Evolutionary conservation across 2,888 invertebrate species (phyloP).

Genomic region (Pilophorus perplexus): DNA sequence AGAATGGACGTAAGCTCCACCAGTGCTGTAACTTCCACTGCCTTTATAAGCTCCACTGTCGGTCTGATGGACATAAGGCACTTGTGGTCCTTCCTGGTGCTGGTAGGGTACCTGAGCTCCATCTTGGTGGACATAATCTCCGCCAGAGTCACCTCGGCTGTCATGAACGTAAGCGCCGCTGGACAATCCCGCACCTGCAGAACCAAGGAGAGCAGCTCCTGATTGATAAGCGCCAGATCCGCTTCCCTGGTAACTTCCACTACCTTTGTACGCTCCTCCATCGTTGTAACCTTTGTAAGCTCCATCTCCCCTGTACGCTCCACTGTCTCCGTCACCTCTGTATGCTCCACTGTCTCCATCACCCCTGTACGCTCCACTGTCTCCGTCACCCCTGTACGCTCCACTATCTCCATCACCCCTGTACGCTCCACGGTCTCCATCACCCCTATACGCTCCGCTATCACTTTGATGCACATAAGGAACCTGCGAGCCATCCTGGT

Average conservation of each 20-base stretch:
- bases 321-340: background rate
- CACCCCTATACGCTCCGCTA: slow-evolving; percentile 14
- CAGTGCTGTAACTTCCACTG: slow-evolving; percentile 4
- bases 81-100: slow-evolving; percentile 37
- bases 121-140: slow-evolving; percentile 38
- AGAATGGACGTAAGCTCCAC: background rate
- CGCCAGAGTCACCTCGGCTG: slow-evolving; percentile 22
- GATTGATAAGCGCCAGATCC: background rate
- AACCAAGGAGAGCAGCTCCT: background rate
- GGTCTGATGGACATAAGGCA: slow-evolving; percentile 38
- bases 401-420: slow-evolving; percentile 14
- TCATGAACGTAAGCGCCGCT: slow-evolving; percentile 36
- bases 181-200: slow-evolving; percentile 21
- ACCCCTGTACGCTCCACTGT: slow-evolving; percentile 14
- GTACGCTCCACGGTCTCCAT: slow-evolving; percentile 10
- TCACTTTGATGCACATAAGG: slow-evolving; percentile 39
- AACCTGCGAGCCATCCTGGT: slow-evolving; percentile 33
- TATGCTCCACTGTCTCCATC: slow-evolving; percentile 11
- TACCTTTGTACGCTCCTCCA: slow-evolving; percentile 34
- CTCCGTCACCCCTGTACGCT: background rate
- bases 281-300: too few relatives aligned
- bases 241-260: slow-evolving; percentile 1
- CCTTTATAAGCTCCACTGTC: slow-evolving; percentile 18
- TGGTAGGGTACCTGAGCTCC: slow-evolving; percentile 38
- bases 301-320: slow-evolving; percentile 29